A percentile compares a stretch with the other conserved stretches of the same genome.
phyloP scores from a whole-genome alignment of 1,140 invertebrate species.

The Maniola jurtina region DNA sequence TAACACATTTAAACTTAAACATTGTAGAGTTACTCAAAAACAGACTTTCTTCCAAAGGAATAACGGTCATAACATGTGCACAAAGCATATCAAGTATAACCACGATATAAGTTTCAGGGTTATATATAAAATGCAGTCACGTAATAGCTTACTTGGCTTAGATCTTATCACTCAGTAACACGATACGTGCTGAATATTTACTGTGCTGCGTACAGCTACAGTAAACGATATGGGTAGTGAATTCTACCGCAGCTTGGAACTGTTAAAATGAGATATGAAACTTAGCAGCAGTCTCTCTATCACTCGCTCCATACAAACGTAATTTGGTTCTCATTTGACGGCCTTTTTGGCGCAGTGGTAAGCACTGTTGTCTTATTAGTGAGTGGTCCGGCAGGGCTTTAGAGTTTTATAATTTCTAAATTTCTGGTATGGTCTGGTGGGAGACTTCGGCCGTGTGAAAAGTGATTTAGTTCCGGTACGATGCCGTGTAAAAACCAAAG shows the following conservation, averaged over 20 bases:
- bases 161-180: constrained; percentile 26
- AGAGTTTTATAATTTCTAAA: too few relatives aligned
- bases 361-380: too few relatives aligned
- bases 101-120: constrained; percentile 23
- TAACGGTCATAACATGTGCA: neutral
- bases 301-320: too few relatives aligned
- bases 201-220: constrained; percentile 2
- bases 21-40: neutral
- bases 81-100: neutral
- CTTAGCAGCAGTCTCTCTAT: too few relatives aligned
- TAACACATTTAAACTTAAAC: neutral
- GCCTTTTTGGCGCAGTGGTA: too few relatives aligned
- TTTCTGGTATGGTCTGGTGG: too few relatives aligned
- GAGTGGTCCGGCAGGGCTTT: too few relatives aligned
- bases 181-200: constrained; percentile 24
- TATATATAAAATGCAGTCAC: constrained; percentile 27
- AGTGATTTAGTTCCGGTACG: too few relatives aligned
- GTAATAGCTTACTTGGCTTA: constrained; percentile 22
- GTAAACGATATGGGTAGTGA: neutral
- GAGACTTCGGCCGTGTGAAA: too few relatives aligned
- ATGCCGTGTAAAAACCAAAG: too few relatives aligned
- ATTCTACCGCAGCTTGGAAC: neutral
- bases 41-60: neutral
- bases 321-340: too few relatives aligned
- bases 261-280: too few relatives aligned